Evolutionary conservation across 2,888 invertebrate genomes (phyloP), one percentile per base, ranked within the genome.

Genomic region (Megalurothrips usitatus): DNA sequence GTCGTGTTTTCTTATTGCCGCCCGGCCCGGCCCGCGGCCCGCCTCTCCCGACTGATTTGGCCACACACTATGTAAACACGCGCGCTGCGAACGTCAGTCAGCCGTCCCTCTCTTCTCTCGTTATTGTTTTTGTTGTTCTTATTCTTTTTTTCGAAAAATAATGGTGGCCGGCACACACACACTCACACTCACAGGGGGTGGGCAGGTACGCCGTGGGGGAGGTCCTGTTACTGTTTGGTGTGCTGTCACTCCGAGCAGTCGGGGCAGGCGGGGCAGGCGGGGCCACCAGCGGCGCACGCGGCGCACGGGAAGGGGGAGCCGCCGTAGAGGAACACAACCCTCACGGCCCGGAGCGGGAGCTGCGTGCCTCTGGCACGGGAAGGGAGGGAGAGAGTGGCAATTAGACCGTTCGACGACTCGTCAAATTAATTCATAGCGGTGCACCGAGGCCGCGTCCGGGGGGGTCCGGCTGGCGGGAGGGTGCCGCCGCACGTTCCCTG

Each of bases 371-470:
- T 43, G 34, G 34, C 3, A 43, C 34, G 34, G 34, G 34, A 58
- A n/a, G 58, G n/a, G 58, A 58, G 52, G 2, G 52, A 52, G 52
- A 17, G n/a, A 26, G 23, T 75, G 68, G 68, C 68, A 75, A 26
- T 11, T 26, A 75, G 26, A 23, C 68, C 68, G 68, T 75, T 75
- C 68, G 68, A 23, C 68, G 26, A 26, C 23, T 75, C 68, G 68
- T 75, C 68, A 75, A 75, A 75, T 75, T 75, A 75, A 75, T 75
- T 68, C 68, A 75, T 75, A 75, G 68, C 68, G 68, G 26, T 58
- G 58, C 58, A 19, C 58, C 19, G 19, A 19, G 58, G 58, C 17
- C 14, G 58, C 58, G 58, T 58, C 58, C 58, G 58, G 19, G 19
- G 14, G 19, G 17, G 0, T 11, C 52, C 14, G 52, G 14, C 14